Base-by-base conservation (phyloP, 2,888 invertebrate genomes). In the Rhagophthalmus giganteus region DNA sequence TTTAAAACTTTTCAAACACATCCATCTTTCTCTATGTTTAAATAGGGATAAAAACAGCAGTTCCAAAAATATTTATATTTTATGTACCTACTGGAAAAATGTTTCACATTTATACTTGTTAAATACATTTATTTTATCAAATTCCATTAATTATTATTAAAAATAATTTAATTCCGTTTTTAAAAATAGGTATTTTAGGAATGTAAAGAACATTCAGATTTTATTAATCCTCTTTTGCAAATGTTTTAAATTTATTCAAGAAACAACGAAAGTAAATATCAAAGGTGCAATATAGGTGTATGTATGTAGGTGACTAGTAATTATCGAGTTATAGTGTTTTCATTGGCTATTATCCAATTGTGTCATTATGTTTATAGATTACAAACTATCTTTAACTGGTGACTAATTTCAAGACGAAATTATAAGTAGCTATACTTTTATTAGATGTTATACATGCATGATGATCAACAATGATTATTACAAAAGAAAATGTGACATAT, bases 1-100 rank as follows among this genome's bases (percentile, higher is more conserved):
- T 61, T 61, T 61, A 61, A 61, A 61, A 58, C 60, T 52, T 59
- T 56, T 52, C 46, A 58, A 57, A 59, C 55, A 58, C 57, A 40
- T 61, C 57, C 45, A 51, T 61, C 61, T 55, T 63, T 57, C 44
- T 61, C 61, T 58, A 56, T 20, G 34, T 54, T 54, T 58, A 42
- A 55, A 49, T 39, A 50, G 46, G 49, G 33, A 42, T 31, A 54
- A 47, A 44, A 46, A 13, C 54, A 50, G 47, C 30, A 48, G 58
- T 57, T 51, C 57, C 47, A 55, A 59, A 60, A 55, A 53, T 53
- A 44, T 44, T 11, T 13, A 12, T 11, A 4, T 34, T 41, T 30
- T 10, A 33, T 27, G 14, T 13, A 15, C 33, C 14, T 15, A 11
- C 16, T 15, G 16, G 16, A 12, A 14, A 33, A 33, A 11, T 33